Base-by-base conservation (phyloP, 2,797 vertebrate genomes). In the Anabacerthia variegaticeps region DNA sequence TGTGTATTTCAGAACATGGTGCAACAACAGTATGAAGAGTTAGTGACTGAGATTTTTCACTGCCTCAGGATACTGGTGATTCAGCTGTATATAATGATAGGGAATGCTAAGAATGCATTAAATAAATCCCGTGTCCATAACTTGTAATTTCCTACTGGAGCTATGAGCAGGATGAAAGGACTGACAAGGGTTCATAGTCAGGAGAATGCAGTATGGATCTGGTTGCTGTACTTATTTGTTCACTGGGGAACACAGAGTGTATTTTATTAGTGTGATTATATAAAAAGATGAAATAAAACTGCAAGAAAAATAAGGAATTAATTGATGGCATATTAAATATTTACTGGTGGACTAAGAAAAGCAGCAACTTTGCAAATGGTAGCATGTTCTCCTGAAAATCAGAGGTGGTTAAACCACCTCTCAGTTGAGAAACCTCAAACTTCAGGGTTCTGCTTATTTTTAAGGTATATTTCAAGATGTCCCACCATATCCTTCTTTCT, bases 51-150 rank as follows among this genome's bases (percentile, higher is more conserved):
- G 92, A 69, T 92, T 97, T 98, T 94, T 81, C 80, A 85, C 48
- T 94, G 97, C 97, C 96, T 96, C 48, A 17, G 96, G 97, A 92
- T 80, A 91, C 52, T 13, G 30, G 75, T 89, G 92, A 95, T 97
- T 97, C 96, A 94, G 89, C 92, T 96, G 94, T 86, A 93, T 96
- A 85, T 94, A 97, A 97, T 95, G 91, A 96, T 86, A 88, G 84
- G 87, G 94, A 97, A 94, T 94, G 87, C 80, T 83, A 95, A 93
- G 79, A 96, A 95, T 91, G 72, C 69, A 67, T 88, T 93, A 91
- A 95, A 97, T 93, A 97, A 97, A 97, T 96, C 93, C 91, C 61
- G 7, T 92, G 79, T 88, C 89, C 21, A 7, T 85, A 95, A 88
- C 91, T 96, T 65, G 37, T 86, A 88, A 92, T 97, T 96, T 95